A percentile compares a stretch with the other conserved stretches of the same genome.
phyloP scores from a whole-genome alignment of 2,113 vertebrate genomes.

The Bujurquina vittata region DNA sequence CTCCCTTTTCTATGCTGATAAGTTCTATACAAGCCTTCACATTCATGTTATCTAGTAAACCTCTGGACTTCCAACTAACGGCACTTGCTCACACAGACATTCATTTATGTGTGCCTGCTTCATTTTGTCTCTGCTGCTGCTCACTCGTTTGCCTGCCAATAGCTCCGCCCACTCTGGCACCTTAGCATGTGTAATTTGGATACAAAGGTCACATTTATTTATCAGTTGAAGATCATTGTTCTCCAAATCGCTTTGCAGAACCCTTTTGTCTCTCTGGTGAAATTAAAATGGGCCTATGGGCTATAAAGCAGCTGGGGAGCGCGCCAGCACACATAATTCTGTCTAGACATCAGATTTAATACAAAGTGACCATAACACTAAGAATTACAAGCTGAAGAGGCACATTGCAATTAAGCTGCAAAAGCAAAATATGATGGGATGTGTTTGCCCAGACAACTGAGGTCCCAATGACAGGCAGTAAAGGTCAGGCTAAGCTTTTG shows the following conservation, averaged over 20 bases:
- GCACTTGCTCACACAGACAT: background rate
- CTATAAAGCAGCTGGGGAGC: constrained; percentile 46
- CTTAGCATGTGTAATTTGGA: constrained; percentile 24
- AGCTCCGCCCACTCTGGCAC: constrained; percentile 31
- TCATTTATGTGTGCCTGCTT: background rate
- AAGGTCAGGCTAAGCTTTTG: constrained; percentile 11
- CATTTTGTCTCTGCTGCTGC: background rate
- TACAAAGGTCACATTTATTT: constrained; percentile 66
- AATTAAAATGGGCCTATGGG: constrained; percentile 27
- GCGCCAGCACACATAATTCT: constrained; percentile 40
- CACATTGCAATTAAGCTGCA: constrained; percentile 13
- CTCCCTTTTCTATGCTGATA: background rate
- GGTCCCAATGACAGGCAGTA: constrained; percentile 24
- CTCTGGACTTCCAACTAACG: background rate
- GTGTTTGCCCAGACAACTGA: background rate
- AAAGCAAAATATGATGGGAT: constrained; percentile 14
- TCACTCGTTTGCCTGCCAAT: constrained; percentile 28
- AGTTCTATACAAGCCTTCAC: background rate
- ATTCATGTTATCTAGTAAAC: background rate
- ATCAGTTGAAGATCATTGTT: constrained; percentile 10
- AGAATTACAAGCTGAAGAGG: constrained; percentile 19
- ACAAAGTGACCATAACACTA: constrained; percentile 26
- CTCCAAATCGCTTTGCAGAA: background rate
- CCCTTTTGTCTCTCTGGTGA: background rate
- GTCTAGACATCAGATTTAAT: constrained; percentile 62